Conservation (phyloP, 2,797 vertebrate genomes). For the Falco biarmicus region DNA sequence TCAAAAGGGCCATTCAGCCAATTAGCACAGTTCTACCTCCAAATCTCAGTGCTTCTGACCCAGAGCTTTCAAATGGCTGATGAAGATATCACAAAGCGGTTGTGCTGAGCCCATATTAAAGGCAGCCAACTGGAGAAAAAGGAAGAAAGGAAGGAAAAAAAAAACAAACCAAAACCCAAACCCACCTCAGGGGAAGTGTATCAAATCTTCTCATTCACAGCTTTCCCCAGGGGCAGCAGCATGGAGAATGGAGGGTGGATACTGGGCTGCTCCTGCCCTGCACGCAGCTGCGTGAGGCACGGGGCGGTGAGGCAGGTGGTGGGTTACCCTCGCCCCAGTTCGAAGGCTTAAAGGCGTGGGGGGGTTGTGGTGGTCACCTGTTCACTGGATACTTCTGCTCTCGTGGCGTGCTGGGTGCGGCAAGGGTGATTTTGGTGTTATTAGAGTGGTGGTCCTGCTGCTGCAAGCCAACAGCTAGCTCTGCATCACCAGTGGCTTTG, state of each 20-base stretch:
- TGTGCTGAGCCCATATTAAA: constrained; percentile 33
- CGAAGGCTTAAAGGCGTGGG: not conserved
- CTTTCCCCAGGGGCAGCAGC: constrained; percentile 25
- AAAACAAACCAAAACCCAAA: not conserved
- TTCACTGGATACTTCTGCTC: not conserved
- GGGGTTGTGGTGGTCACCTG: not conserved
- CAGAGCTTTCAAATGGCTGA: constrained; percentile 60
- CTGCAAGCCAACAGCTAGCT: not conserved
- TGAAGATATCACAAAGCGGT: constrained; percentile 64
- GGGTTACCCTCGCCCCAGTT: not conserved
- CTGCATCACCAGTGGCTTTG: not conserved
- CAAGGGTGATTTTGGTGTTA: not conserved
- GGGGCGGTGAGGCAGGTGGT: not conserved
- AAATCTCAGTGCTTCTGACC: constrained; percentile 75
- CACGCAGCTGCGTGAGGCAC: not conserved
- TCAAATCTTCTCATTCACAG: constrained; percentile 32
- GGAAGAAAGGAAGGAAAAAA: not conserved
- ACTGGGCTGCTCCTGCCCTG: not conserved
- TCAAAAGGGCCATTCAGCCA: constrained; percentile 70
- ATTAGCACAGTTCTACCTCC: constrained; percentile 68
- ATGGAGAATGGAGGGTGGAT: not conserved
- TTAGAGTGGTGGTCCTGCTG: fast-evolving
- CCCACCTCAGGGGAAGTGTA: constrained; percentile 13
- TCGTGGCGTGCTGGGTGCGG: fast-evolving
- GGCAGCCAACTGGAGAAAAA: not conserved